These are phyloP conservation scores for Penaeus japonicus DNA, from an alignment of 1,140 invertebrate genomes.

Conservation along the genomic window DNA sequence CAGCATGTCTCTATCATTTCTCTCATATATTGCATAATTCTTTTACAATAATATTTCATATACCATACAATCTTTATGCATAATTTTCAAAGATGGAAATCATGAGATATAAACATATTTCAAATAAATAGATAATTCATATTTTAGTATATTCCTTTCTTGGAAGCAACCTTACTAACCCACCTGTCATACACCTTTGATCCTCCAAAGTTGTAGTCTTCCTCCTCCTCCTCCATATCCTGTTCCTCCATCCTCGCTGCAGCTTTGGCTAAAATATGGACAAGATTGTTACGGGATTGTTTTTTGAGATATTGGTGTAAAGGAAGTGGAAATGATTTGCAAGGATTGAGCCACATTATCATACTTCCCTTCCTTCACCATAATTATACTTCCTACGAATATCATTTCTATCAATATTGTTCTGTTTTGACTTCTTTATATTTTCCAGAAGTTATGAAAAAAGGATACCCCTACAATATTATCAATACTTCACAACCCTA, in stretches of 20 bases:
- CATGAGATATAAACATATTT: background rate
- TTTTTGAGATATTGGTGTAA: background rate
- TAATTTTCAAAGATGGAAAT: too few relatives aligned
- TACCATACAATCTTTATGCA: too few relatives aligned
- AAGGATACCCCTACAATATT: too few relatives aligned
- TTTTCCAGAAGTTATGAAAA: too few relatives aligned
- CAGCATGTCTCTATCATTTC: too few relatives aligned
- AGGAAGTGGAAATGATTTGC: background rate
- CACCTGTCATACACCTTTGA: slow-evolving; percentile 54
- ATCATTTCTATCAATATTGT: too few relatives aligned
- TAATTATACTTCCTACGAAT: too few relatives aligned
- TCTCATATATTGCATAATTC: too few relatives aligned
- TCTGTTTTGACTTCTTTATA: too few relatives aligned
- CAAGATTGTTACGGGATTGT: background rate
- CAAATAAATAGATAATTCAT: background rate
- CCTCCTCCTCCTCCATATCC: slow-evolving; percentile 56
- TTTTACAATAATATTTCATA: too few relatives aligned
- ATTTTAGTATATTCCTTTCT: too few relatives aligned
- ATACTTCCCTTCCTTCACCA: background rate
- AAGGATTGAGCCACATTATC: background rate
- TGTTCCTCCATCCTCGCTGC: slow-evolving; percentile 15
- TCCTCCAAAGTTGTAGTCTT: slow-evolving; percentile 46
- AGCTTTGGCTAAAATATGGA: slow-evolving; percentile 35
- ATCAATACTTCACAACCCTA: too few relatives aligned
- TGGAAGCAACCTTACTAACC: background rate